Base-by-base conservation (phyloP, 1,140 invertebrate genomes). In the Eufriesea mexicana region DNA sequence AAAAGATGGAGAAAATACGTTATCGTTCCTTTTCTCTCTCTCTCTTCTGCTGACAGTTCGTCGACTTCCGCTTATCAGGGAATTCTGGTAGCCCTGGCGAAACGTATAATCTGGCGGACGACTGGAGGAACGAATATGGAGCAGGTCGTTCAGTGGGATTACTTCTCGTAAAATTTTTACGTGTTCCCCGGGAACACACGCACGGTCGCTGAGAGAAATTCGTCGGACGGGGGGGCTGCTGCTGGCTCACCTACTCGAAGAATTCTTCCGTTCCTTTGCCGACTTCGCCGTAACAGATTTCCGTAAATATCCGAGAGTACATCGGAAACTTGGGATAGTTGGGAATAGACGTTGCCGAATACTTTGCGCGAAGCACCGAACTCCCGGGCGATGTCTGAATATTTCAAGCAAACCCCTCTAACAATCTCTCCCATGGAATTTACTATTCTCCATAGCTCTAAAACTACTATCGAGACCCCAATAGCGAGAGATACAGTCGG, bases 401-500 rank as follows among this genome's bases (percentile, higher is more conserved):
- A 73, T 57, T 73, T 73, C 35, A 73, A 57, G 54, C 12, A 25
- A n/a, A n/a, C 20, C 71, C 54, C 35, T 35, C 51, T 28, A 72
- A 51, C 70, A 54, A 55, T 55, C 47, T 55, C 70, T 57, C 71
- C 54, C 23, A 5, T n/a, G 71, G 71, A 73, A 73, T 73, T 57
- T 45, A 57, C 49, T 57, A 42, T 73, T 57, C 51, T 57, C 54
- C 18, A 35, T 71, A 54, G 49, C 25, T 71, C 25, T 12, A 14
- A 51, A 51, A 71, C 68, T 71, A 54, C 68, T 35, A 54, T 14
- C n/a, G 18, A 25, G 23, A n/a, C 10, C 42, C 64, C 42, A 35
- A 57, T 73, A 73, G 71, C 35, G 23, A 73, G 28, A 66, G 18
- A 72, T 25, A 54, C 51, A 55, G 8, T 51, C 18, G 18, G 12